These are phyloP conservation scores for Tortricodes alternella DNA, from an alignment of 2,888 invertebrate species.

Conservation along the genomic window DNA sequence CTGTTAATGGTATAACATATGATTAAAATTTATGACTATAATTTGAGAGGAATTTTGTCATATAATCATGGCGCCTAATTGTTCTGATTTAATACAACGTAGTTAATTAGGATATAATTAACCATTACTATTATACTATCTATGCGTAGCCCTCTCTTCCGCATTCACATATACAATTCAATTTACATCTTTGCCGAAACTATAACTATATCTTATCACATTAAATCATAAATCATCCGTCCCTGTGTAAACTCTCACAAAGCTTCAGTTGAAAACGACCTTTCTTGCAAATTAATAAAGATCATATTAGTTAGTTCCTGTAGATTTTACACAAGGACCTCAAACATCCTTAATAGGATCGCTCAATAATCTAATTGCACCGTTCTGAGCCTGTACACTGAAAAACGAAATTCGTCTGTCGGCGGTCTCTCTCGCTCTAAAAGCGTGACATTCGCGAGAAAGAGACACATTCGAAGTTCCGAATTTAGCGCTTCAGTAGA, in stretches of 20 bases:
- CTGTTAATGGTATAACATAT: too few relatives aligned
- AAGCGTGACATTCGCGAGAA: too few relatives aligned
- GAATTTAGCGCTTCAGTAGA: too few relatives aligned
- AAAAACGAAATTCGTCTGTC: too few relatives aligned
- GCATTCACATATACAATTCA: background rate
- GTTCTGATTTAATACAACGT: too few relatives aligned
- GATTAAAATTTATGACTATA: too few relatives aligned
- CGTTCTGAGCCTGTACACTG: conserved; percentile 15
- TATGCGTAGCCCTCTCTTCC: background rate
- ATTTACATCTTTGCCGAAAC: conserved; percentile 12
- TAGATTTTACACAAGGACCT: conserved; percentile 4
- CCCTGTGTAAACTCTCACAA: background rate
- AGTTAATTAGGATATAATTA: too few relatives aligned
- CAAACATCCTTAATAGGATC: background rate
- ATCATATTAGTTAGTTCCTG: background rate
- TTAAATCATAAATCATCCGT: conserved; percentile 10
- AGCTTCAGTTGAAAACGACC: background rate
- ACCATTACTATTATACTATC: background rate
- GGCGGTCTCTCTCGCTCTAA: too few relatives aligned
- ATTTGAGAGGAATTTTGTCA: too few relatives aligned
- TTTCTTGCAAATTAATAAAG: background rate
- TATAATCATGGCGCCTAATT: too few relatives aligned
- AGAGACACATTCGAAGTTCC: too few relatives aligned
- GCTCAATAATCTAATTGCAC: conserved; percentile 14
- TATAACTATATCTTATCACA: conserved; percentile 24